These are phyloP conservation scores for Ifrita kowaldi DNA, from an alignment of 2,113 vertebrate species.

Conservation along the genomic window DNA sequence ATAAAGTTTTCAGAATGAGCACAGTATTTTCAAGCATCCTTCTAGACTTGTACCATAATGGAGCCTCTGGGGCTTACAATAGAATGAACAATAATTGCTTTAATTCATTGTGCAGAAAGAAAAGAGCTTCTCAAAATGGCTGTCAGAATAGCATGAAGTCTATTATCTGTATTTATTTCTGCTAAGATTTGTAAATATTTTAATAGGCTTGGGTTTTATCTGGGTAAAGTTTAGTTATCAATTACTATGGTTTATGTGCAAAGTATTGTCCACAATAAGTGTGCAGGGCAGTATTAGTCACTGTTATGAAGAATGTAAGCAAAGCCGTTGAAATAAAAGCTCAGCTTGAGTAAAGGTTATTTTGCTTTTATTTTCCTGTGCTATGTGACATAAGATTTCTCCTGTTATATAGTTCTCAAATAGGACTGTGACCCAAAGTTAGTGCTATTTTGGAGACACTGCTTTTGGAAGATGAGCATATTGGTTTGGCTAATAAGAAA, in stretches of 20 bases:
- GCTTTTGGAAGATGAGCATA: neutral
- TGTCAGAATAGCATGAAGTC: neutral
- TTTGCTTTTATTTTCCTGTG: neutral
- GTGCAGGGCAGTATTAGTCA: neutral
- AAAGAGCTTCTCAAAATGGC: conserved; percentile 25
- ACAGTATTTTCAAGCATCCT: neutral
- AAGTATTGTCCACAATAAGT: neutral
- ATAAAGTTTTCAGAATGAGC: neutral
- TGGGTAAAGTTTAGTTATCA: neutral
- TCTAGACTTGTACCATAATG: neutral
- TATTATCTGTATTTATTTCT: conserved; percentile 14
- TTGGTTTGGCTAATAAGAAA: neutral
- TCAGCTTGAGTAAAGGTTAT: neutral
- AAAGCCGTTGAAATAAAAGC: neutral
- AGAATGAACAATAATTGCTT: conserved; percentile 32
- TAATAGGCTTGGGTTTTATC: conserved; percentile 18
- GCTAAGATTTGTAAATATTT: conserved; percentile 50
- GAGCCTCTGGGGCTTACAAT: neutral
- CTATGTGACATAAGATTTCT: neutral
- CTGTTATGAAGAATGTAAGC: neutral
- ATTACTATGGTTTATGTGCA: neutral
- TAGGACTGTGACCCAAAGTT: neutral
- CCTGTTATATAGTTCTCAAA: neutral
- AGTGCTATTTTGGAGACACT: neutral
- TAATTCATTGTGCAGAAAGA: conserved; percentile 45